Conservation (phyloP, 2,888 invertebrate species). For the Allophyes oxyacanthae region DNA sequence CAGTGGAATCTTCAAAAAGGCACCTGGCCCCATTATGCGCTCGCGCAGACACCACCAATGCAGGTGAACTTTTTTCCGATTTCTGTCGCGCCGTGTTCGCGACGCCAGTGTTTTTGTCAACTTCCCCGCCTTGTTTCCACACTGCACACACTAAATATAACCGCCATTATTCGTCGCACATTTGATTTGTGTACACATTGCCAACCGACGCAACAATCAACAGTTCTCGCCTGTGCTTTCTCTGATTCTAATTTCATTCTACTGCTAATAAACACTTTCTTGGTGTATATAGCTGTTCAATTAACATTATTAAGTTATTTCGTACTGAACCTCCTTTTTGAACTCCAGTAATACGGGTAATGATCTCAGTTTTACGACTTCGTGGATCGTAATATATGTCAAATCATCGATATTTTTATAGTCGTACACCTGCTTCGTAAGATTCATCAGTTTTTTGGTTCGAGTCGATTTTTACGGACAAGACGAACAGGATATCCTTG, state of each 20-base stretch:
- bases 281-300: constrained; percentile 42
- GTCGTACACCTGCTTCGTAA: constrained; percentile 68
- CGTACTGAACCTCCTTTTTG: constrained; percentile 38
- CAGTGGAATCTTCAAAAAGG: constrained; percentile 37
- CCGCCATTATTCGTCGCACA: constrained; percentile 62
- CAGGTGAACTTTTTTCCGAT: constrained; percentile 66
- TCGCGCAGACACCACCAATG: constrained; percentile 62
- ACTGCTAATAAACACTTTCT: constrained; percentile 42
- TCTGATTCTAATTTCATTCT: constrained; percentile 51
- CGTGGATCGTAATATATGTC: constrained; percentile 59
- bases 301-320: constrained; percentile 41
- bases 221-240: constrained; percentile 43
- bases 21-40: constrained; percentile 63
- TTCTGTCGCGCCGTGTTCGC: constrained; percentile 64
- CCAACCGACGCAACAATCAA: constrained; percentile 39
- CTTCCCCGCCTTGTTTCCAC: constrained; percentile 79
- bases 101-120: constrained; percentile 80
- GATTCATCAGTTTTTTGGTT: constrained; percentile 61
- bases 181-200: constrained; percentile 67
- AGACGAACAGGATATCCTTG: constrained; percentile 57
- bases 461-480: constrained; percentile 40
- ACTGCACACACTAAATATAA: constrained; percentile 68
- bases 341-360: constrained; percentile 46
- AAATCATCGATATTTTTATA: constrained; percentile 65
- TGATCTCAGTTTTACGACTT: constrained; percentile 67